Base-by-base conservation (phyloP, 1,140 invertebrate species). In the Rhopalosiphum maidis region DNA sequence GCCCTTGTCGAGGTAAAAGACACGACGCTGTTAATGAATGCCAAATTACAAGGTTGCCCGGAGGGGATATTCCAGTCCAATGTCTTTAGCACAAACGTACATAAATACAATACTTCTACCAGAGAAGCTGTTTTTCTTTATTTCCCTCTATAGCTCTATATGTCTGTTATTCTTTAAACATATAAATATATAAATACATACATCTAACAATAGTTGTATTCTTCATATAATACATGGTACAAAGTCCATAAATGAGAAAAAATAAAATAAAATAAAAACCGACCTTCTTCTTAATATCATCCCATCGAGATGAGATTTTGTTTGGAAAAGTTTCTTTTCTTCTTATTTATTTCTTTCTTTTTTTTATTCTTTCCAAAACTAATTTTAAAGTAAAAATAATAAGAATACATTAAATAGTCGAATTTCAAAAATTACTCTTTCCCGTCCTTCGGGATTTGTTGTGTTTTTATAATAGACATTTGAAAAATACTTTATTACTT, bases 381-480 rank as follows among this genome's bases (percentile, higher is more conserved):
- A 89, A 89, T 89, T 37, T 51, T 9, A 51, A 48, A 87, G 43
- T 48, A 48, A 54, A 37, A 89, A 48, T 35, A 89, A 54, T 51
- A 51, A 54, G 48, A 54, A 89, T 89, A 89, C n/a, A 54, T 89
- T 89, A 89, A 89, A 89, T 23, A 22, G 87, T 54, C 87, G 48
- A 54, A 89, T 89, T 89, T 89, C 22, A 51, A 54, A 54, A 89
- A 89, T 89, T 89, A 54, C 87, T 54, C 48, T 51, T 54, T n/a
- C 35, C 21, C 7, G 5, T 89, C 48, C 35, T 51, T 25, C 9
- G 46, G 87, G 35, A 54, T 30, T 35, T 35, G 86, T n/a, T 88
- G 1, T 88, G 51, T 88, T 86, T 37, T 4, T 83, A 18, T 3
- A 68, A 77, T n/a, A n/a, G 15, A n/a, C 3, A 15, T n/a, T n/a